These are phyloP conservation scores for Camelus dromedarius DNA, from an alignment of 2,113 vertebrate genomes.

Conservation along the genomic window DNA sequence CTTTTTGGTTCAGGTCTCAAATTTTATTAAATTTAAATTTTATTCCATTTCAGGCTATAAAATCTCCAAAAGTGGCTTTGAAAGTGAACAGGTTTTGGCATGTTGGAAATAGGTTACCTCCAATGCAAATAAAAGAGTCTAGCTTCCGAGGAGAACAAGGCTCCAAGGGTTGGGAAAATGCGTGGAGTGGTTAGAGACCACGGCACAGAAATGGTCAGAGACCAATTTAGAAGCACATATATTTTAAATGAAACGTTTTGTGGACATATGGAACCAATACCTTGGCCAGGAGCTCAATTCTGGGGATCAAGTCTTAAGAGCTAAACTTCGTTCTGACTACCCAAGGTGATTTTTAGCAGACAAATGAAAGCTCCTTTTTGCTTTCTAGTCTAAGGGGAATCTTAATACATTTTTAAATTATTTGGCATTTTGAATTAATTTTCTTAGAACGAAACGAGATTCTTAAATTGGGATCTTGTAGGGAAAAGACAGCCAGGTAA, in stretches of 20 bases:
- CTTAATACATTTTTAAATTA: constrained; percentile 82
- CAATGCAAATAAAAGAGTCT: constrained; percentile 81
- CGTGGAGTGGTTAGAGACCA: constrained; percentile 61
- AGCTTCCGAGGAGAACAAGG: constrained; percentile 75
- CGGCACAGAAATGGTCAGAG: constrained; percentile 74
- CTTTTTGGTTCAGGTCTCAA: constrained; percentile 72
- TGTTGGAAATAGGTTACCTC: constrained; percentile 79
- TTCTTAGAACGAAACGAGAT: constrained; percentile 85
- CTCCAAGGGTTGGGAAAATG: constrained; percentile 76
- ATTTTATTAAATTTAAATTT: constrained; percentile 84
- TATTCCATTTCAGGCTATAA: constrained; percentile 81
- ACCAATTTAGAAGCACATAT: constrained; percentile 77
- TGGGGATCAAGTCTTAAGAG: constrained; percentile 81
- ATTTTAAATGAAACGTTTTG: constrained; percentile 83
- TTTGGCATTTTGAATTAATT: constrained; percentile 84
- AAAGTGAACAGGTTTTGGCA: constrained; percentile 72
- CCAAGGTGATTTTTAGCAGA: constrained; percentile 79
- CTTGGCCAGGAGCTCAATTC: constrained; percentile 76
- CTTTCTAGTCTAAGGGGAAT: constrained; percentile 80
- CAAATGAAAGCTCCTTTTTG: constrained; percentile 80
- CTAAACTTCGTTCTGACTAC: constrained; percentile 75
- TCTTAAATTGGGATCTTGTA: constrained; percentile 87
- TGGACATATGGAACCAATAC: constrained; percentile 77
- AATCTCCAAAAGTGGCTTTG: constrained; percentile 77
- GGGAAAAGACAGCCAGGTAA: constrained; percentile 87